Evolutionary conservation across 2,113 vertebrate genomes (phyloP).

Genomic region (Mustelus asterias): DNA sequence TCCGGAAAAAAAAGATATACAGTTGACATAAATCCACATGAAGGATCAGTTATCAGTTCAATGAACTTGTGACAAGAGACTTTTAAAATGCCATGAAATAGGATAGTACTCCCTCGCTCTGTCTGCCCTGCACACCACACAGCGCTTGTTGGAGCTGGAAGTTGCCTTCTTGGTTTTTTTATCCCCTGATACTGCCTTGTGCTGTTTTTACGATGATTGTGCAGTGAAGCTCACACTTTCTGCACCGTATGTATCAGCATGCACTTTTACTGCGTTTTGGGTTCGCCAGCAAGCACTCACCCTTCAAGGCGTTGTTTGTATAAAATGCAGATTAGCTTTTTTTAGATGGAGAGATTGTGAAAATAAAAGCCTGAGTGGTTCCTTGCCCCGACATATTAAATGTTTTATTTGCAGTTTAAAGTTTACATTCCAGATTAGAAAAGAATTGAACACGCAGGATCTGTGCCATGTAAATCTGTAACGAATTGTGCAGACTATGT

Average conservation of each 20-base stretch:
- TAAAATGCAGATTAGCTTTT: background rate
- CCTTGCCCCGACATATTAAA: no score
- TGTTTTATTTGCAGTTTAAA: background rate
- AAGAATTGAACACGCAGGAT: background rate
- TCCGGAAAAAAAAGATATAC: slow-evolving; percentile 52
- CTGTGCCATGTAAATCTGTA: background rate
- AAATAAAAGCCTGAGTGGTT: background rate
- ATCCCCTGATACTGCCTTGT: slow-evolving; percentile 56
- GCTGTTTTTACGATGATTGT: slow-evolving; percentile 78
- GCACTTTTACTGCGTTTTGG: slow-evolving; percentile 40
- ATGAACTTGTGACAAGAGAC: slow-evolving; percentile 64
- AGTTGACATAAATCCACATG: slow-evolving; percentile 77
- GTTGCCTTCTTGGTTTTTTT: slow-evolving; percentile 49
- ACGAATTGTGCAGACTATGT: background rate
- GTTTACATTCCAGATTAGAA: background rate
- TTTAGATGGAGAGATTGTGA: background rate
- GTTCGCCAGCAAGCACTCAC: background rate
- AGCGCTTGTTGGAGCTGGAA: slow-evolving; percentile 58
- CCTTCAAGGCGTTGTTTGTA: background rate
- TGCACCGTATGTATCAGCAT: background rate
- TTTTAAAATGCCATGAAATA: slow-evolving; percentile 63
- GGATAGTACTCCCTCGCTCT: slow-evolving; percentile 61
- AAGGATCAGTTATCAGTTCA: slow-evolving; percentile 74
- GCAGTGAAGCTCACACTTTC: slow-evolving; percentile 66
- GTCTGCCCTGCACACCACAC: slow-evolving; percentile 53